A percentile compares a stretch with the other conserved stretches of the same genome.
phyloP scores from a whole-genome alignment of 1,140 invertebrate species.

The Drosophila insularis region DNA sequence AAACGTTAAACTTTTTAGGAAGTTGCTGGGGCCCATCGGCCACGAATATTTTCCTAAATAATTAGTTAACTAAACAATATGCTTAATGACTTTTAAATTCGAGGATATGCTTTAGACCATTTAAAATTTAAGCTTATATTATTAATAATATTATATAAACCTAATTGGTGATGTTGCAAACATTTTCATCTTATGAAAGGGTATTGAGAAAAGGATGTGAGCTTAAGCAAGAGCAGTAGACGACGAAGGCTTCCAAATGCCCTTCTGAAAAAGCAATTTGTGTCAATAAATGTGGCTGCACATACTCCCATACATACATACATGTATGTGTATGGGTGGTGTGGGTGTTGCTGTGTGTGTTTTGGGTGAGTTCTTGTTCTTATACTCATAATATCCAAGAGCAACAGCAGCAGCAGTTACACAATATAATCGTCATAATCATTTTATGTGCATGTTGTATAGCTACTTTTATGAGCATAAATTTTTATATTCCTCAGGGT shows the following conservation, averaged over 20 bases:
- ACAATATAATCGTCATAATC: conserved; percentile 75
- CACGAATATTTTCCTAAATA: too few species aligned
- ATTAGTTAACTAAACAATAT: too few species aligned
- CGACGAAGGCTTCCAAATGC: conserved; percentile 40
- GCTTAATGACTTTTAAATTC: too few species aligned
- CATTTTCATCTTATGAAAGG: not conserved
- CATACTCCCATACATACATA: conserved; percentile 23
- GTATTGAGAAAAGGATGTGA: not conserved
- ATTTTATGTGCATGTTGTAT: conserved; percentile 76
- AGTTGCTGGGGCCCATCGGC: too few species aligned
- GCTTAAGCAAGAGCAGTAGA: not conserved
- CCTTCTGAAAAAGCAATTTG: conserved; percentile 70
- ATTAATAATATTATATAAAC: too few species aligned
- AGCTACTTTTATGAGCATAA: conserved; percentile 73
- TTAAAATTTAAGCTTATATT: too few species aligned
- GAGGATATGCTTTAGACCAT: too few species aligned
- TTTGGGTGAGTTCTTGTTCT: conserved; percentile 39
- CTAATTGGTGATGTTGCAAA: too few species aligned
- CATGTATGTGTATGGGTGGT: conserved; percentile 14
- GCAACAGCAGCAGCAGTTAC: conserved; percentile 20
- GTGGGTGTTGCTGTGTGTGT: conserved; percentile 46
- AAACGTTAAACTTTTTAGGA: too few species aligned
- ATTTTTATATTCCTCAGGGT: conserved; percentile 64
- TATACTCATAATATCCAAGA: conserved; percentile 37
- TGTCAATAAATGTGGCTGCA: conserved; percentile 67